Base-by-base conservation (phyloP, 2,113 vertebrate species). In the Brienomyrus brachyistius region DNA sequence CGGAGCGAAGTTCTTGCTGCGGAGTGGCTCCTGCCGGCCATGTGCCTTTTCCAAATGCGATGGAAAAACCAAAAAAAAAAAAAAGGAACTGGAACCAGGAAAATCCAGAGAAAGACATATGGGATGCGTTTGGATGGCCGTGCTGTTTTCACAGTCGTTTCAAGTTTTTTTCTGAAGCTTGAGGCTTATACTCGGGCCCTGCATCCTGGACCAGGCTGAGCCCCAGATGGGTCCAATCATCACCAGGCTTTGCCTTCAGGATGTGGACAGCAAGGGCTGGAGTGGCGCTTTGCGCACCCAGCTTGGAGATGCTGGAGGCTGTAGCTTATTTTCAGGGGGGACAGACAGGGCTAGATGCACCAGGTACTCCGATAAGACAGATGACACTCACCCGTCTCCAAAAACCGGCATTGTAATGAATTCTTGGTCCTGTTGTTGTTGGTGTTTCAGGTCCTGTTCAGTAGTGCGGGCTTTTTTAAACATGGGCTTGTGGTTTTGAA, bases 21-120 rank as follows among this genome's bases (percentile, higher is more conserved):
- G n/a, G n/a, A 74, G 45, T 50, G 40, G 48, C 48, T 89, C 88
- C 88, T 54, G 47, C 31, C 8, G 27, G 48, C 40, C 21, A 45
- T 62, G 43, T 47, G 40, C 66, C 50, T 83, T 83, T 45, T 88
- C 40, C 51, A 83, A 62, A 88, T 82, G 74, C 88, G 83, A 48
- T 83, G 87, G 54, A 86, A 88, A 77, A 74, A 35, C 47, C 4
- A 4, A 74, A 43, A 50, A 80, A 70, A 80, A 70, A 15, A 48
- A 40, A 50, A 43, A 80, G 40, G 40, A 40, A 40, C n/a, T 35
- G 15, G 31, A 40, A 35, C 31, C 13, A 35, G 11, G 35, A 89
- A 77, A 40, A 54, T 52, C n/a, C 56, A 35, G 74, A 17, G 17
- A 51, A 45, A 88, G 2, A 54, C 90, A 90, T 51, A 89, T 90